Evolutionary conservation across 2,888 invertebrate species (phyloP), one percentile per base, ranked within the genome.

Genomic region (Melanchra persicariae): DNA sequence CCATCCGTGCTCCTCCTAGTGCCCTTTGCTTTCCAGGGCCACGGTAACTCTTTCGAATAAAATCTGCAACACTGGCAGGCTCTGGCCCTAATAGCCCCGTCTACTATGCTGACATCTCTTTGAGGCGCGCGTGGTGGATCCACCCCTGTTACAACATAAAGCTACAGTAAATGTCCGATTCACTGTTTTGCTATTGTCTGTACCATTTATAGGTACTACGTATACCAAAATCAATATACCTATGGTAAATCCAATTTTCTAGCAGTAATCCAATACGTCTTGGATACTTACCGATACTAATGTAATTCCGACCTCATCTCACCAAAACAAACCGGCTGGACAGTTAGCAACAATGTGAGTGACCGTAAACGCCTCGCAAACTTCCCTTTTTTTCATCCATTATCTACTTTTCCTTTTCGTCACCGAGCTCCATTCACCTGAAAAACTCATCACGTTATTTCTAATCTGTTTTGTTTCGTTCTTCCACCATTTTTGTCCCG

Each of bases 381-480:
- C 63, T 57, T 52, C 30, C 54, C 15, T 59, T 45, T 64, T 73
- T 74, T 78, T 57, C 63, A 70, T 80, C 77, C 77, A 82, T 84
- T 84, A 78, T 73, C 72, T 59, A 75, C 54, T 62, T 76, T 76
- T 65, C 68, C 45, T 70, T 78, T 76, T 70, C 59, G 65, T 60
- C 30, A 71, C 47, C 45, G 34, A 78, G 74, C 69, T 78, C 77
- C 64, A 70, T 80, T 80, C 74, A 82, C 77, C 76, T 80, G 77
- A 52, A 77, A 82, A 84, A 70, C 77, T 77, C 77, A 77, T 82
- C 64, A 73, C 80, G 69, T 73, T 67, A 63, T 78, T 74, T 74
- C 68, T 79, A 80, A 80, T 76, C 80, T 80, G 61, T 84, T 80
- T 79, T 79, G 75, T 78, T 77, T 70, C 58, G 60, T 62, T 67